These are phyloP conservation scores for Drosophila orosa DNA, from an alignment of 1,140 invertebrate species.

Conservation along the genomic window DNA sequence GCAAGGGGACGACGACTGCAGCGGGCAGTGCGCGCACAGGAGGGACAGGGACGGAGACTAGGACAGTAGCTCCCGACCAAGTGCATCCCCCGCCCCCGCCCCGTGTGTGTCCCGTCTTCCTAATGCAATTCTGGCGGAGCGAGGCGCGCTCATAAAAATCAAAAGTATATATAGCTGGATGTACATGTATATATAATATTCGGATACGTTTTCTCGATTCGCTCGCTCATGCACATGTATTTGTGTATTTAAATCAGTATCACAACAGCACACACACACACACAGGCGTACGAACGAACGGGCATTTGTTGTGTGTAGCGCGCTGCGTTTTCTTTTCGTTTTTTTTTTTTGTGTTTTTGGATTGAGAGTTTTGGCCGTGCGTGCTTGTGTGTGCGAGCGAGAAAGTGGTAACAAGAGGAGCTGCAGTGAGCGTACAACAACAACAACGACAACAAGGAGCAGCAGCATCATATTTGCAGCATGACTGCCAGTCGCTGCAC, in stretches of 20 bases:
- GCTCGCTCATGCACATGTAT: conserved; percentile 37
- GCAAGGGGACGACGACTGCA: conserved; percentile 21
- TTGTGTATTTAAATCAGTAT: conserved; percentile 48
- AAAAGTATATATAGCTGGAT: conserved; percentile 39
- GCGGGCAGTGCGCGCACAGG: conserved; percentile 8
- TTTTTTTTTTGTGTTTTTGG: conserved; percentile 22
- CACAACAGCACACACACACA: conserved; percentile 28
- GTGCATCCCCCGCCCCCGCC: conserved; percentile 39
- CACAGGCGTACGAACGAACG: conserved; percentile 14
- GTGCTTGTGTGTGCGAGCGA: conserved; percentile 32
- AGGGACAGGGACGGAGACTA: conserved; percentile 12
- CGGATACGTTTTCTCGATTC: conserved; percentile 57
- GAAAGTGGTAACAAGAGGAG: conserved; percentile 33
- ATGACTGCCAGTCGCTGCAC: conserved; percentile 44
- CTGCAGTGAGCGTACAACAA: conserved; percentile 32
- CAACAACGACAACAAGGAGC: conserved; percentile 16
- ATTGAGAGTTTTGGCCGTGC: conserved; percentile 16
- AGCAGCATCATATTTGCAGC: conserved; percentile 18
- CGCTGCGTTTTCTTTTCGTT: conserved; percentile 50
- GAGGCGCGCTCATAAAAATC: conserved; percentile 33
- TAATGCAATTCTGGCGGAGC: conserved; percentile 27
- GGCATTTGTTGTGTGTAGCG: conserved; percentile 50
- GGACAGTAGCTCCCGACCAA: conserved; percentile 25
- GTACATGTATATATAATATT: conserved; percentile 51
- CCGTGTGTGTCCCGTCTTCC: conserved; percentile 10